phyloP scores from a whole-genome alignment of 2,113 vertebrate genomes.

The Cyphomyrus discorhynchus region DNA sequence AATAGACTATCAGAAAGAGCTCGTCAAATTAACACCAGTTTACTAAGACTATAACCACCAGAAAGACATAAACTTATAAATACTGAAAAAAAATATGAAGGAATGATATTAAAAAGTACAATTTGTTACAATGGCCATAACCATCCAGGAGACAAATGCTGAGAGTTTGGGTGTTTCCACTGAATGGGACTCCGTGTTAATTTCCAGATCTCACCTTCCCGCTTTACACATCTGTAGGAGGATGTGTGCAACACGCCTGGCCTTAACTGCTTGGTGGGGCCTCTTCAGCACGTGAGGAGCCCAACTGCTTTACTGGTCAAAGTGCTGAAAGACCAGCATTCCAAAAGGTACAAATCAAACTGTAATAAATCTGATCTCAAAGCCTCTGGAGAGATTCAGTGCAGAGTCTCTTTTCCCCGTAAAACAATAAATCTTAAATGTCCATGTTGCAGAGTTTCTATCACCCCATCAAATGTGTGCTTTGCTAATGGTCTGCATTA shows the following conservation, averaged over 20 bases:
- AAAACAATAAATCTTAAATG: constrained; percentile 65
- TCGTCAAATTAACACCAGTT: constrained; percentile 32
- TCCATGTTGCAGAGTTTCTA: constrained; percentile 59
- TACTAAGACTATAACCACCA: constrained; percentile 48
- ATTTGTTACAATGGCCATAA: constrained; percentile 9
- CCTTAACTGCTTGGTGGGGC: not conserved
- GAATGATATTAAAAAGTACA: constrained; percentile 16
- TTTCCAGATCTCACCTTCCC: not conserved
- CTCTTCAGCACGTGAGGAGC: not conserved
- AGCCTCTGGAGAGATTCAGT: constrained; percentile 3
- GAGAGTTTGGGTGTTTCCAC: not conserved
- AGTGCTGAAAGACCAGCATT: constrained; percentile 39
- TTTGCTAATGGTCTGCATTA: constrained; percentile 75
- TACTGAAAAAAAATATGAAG: not conserved
- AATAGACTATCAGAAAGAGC: constrained; percentile 22
- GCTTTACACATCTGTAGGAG: not conserved
- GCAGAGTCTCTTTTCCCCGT: constrained; percentile 50
- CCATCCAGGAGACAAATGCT: not conserved
- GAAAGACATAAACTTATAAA: not conserved
- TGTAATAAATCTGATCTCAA: constrained; percentile 41
- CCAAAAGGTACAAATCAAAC: constrained; percentile 36
- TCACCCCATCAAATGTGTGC: constrained; percentile 46
- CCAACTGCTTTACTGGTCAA: constrained; percentile 36
- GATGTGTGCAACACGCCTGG: not conserved
- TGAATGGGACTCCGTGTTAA: not conserved